These are phyloP conservation scores for Gymnothorax reevesii DNA, from an alignment of 2,797 vertebrate genomes.

Conservation along the genomic window DNA sequence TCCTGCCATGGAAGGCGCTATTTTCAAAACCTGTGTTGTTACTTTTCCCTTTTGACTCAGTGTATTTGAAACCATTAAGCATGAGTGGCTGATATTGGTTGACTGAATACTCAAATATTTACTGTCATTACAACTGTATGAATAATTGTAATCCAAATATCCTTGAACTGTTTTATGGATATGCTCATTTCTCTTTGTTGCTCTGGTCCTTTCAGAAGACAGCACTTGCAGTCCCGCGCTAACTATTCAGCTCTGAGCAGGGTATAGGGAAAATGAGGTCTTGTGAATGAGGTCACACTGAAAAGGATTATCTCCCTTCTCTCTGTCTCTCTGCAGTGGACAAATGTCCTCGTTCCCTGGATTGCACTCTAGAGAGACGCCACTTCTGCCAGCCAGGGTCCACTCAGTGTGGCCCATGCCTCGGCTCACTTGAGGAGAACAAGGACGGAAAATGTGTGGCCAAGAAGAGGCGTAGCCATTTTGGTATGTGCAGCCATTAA, in stretches of 20 bases:
- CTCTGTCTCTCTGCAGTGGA: not conserved
- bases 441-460: constrained; percentile 67
- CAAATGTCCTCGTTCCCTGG: constrained; percentile 79
- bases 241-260: not conserved
- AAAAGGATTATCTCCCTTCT: not conserved
- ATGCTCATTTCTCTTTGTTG: not conserved
- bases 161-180: not conserved
- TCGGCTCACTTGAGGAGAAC: constrained; percentile 76
- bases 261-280: not conserved
- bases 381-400: constrained; percentile 75
- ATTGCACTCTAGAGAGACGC: constrained; percentile 79
- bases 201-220: not conserved
- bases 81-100: not conserved
- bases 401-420: constrained; percentile 78
- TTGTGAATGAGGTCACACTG: not conserved
- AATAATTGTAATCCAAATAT: not conserved
- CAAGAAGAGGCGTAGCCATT: constrained; percentile 52
- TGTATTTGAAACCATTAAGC: not conserved
- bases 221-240: not conserved
- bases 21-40: not conserved
- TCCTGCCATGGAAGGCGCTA: not conserved
- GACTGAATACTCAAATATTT: not conserved
- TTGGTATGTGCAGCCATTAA: constrained; percentile 47
- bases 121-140: not conserved
- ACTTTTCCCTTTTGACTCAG: not conserved